phyloP scores from a whole-genome alignment of 2,888 invertebrate genomes.

The Hyposoter dolosus region DNA sequence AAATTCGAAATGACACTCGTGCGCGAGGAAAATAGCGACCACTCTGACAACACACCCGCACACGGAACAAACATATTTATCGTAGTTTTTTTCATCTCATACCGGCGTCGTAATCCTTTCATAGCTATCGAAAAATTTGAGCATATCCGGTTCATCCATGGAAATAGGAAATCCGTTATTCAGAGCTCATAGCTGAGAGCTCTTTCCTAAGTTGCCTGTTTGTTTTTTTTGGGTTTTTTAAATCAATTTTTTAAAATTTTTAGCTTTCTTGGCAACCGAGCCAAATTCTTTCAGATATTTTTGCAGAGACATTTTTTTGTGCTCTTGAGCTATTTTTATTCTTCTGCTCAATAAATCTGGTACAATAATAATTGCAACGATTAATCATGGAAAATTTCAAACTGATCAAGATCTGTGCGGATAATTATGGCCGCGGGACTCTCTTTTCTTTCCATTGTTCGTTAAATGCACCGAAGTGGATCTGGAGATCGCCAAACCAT shows the following conservation, averaged over 20 bases:
- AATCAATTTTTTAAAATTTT: not conserved
- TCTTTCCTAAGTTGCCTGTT: not conserved
- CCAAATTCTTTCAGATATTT: slow-evolving; percentile 31
- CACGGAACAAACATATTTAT: slow-evolving; percentile 44
- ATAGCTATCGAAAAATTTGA: slow-evolving; percentile 37
- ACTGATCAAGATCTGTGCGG: not conserved
- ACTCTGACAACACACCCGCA: slow-evolving; percentile 11
- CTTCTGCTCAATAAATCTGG: slow-evolving; percentile 15
- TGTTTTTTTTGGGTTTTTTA: not conserved
- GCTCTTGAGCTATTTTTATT: slow-evolving; percentile 39
- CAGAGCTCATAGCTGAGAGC: not conserved
- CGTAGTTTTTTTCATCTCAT: slow-evolving; percentile 31
- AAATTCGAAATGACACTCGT: slow-evolving; percentile 51
- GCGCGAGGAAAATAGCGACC: slow-evolving; percentile 33
- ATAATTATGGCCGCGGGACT: not conserved
- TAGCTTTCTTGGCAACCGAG: slow-evolving; percentile 10
- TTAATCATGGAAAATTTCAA: slow-evolving; percentile 39
- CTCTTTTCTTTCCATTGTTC: not conserved
- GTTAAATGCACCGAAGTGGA: not conserved
- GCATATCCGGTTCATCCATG: slow-evolving; percentile 38
- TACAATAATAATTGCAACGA: slow-evolving; percentile 14
- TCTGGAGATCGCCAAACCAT: not conserved
- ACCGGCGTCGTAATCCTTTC: slow-evolving; percentile 29
- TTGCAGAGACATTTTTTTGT: slow-evolving; percentile 13
- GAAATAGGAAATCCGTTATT: slow-evolving; percentile 16